Base-by-base conservation (phyloP, 2,888 invertebrate genomes). In the Prosopocoilus inquinatus region DNA sequence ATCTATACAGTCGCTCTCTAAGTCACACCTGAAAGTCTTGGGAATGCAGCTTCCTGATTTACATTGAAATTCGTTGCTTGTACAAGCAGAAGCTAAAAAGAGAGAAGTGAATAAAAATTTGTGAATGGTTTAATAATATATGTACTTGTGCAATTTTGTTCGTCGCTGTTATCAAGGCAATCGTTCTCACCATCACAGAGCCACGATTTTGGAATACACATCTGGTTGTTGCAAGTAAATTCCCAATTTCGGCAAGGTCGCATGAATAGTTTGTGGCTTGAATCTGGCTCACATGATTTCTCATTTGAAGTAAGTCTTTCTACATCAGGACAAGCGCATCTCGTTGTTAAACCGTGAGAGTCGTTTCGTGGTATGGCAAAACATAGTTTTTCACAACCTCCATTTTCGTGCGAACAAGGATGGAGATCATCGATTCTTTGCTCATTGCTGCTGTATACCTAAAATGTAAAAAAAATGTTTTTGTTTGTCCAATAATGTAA, bases 171-270 rank as follows among this genome's bases (percentile, higher is more conserved):
- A 72, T 97, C 96, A 66, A 96, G 79, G 69, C 97, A 97, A 73
- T 97, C 96, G 70, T 96, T 92, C 67, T 96, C 96, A 0, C 95
- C 96, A 72, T 96, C 96, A 73, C 96, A 96, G 1, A 94, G 89
- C 96, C 96, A 96, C 7, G 91, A 90, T 73, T 92, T 92, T 0
- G 94, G 94, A 49, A 96, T 92, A 71, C 94, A 95, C 28, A 92
- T 79, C 72, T 94, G 93, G 75, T 96, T 96, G 67, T 88, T 87
- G 73, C 97, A 97, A 0, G 94, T 94, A 73, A 96, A 96, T 78
- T 96, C 93, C 89, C 94, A 94, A 1, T 94, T 94, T 0, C 93
- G 91, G 70, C 96, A 96, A 0, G 94, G 89, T 66, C 91, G 89
- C 0, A 91, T 84, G 0, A 92, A 91, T 0, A 94, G 93, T 75